Percentiles rank a stretch among this genome's conserved stretches.
Conservation (phyloP, 2,888 invertebrate genomes). For the Listrodromus nycthemerus region DNA sequence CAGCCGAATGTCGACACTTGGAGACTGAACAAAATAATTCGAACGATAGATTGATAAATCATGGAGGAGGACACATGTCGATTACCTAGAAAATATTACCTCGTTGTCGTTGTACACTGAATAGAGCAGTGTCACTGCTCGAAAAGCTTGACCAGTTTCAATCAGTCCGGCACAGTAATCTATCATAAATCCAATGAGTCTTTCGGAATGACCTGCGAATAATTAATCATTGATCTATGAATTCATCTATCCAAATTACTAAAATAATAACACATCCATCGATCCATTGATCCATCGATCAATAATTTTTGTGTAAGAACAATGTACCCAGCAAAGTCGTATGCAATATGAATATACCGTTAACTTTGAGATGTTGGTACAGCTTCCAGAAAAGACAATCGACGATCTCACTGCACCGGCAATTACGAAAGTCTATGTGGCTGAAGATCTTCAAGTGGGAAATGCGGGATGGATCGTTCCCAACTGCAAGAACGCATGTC, state of each 20-base stretch:
- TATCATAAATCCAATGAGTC: constrained; percentile 77
- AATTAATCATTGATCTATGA: neutral
- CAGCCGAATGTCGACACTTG: constrained; percentile 42
- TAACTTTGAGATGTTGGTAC: constrained; percentile 65
- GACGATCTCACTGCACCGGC: constrained; percentile 70
- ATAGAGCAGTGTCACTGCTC: constrained; percentile 77
- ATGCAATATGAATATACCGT: constrained; percentile 62
- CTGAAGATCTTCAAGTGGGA: constrained; percentile 64
- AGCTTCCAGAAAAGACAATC: constrained; percentile 70
- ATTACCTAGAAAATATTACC: constrained; percentile 24
- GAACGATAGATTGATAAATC: neutral
- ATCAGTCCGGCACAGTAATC: constrained; percentile 80
- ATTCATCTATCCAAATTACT: too few relatives aligned
- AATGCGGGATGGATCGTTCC: constrained; percentile 54
- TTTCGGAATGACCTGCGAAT: constrained; percentile 66
- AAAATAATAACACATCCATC: too few relatives aligned
- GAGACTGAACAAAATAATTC: constrained; percentile 21
- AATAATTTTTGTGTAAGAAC: neutral
- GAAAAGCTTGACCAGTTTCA: constrained; percentile 76
- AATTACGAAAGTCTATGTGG: constrained; percentile 74
- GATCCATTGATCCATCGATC: too few relatives aligned
- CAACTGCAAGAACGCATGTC: neutral
- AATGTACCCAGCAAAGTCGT: neutral
- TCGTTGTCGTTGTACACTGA: constrained; percentile 71
- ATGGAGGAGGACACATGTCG: neutral